These are phyloP conservation scores for Ophion slaviceki DNA, from an alignment of 2,888 invertebrate genomes.

Conservation along the genomic window DNA sequence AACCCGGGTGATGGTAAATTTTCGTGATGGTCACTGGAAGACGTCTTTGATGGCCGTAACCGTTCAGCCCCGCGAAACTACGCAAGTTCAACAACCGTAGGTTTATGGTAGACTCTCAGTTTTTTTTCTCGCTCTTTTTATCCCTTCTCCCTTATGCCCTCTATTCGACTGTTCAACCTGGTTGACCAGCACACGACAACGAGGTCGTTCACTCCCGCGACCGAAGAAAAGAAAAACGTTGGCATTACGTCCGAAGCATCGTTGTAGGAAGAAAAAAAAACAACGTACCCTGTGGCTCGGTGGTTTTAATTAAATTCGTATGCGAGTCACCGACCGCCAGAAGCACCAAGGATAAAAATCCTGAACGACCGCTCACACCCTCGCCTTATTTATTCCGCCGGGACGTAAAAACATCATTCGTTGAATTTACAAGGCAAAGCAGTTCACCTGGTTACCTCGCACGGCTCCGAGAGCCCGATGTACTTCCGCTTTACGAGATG, in stretches of 20 bases:
- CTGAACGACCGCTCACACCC: conserved; percentile 25
- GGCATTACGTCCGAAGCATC: conserved; percentile 17
- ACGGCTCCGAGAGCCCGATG: background rate
- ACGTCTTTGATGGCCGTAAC: conserved; percentile 49
- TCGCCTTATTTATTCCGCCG: conserved; percentile 44
- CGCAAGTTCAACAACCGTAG: conserved; percentile 35
- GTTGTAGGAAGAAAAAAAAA: conserved; percentile 21
- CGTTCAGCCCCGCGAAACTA: conserved; percentile 6
- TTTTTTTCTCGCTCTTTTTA: conserved; percentile 25
- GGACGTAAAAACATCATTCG: conserved; percentile 58
- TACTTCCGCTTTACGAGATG: conserved; percentile 37
- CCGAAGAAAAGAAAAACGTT: conserved; percentile 22
- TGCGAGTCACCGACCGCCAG: conserved; percentile 67
- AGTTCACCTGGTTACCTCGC: conserved; percentile 18
- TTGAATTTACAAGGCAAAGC: conserved; percentile 59
- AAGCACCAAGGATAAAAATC: conserved; percentile 59
- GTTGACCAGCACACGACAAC: conserved; percentile 25
- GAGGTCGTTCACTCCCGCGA: conserved; percentile 20
- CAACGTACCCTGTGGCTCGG: conserved; percentile 71
- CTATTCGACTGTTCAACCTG: conserved; percentile 41
- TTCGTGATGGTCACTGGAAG: conserved; percentile 39
- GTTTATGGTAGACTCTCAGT: conserved; percentile 31
- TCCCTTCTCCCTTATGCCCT: conserved; percentile 24
- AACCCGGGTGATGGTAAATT: conserved; percentile 39
- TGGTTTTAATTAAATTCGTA: conserved; percentile 80